Evolutionary conservation across 2,797 vertebrate species (phyloP).

Genomic region (Sebastes itinus): DNA sequence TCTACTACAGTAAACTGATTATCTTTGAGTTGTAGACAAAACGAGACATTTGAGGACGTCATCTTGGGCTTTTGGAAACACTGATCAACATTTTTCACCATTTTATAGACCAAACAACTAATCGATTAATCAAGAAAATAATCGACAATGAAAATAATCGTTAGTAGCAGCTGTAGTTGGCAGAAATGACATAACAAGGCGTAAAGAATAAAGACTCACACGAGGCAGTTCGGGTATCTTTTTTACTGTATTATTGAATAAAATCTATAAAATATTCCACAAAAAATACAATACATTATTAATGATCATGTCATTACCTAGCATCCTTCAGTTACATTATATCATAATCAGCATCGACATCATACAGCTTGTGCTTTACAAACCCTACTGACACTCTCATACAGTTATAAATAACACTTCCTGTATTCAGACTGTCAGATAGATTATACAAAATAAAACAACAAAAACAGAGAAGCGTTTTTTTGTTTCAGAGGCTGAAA

Average conservation of each 20-base stretch:
- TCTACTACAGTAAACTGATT: not conserved
- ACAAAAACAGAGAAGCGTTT: not conserved
- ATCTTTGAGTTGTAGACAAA: not conserved
- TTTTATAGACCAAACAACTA: too few species aligned
- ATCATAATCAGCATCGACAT: constrained; percentile 20
- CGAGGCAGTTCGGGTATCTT: not conserved
- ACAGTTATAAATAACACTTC: constrained; percentile 66
- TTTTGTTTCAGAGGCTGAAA: constrained; percentile 31
- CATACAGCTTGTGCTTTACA: constrained; percentile 58
- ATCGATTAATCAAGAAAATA: not conserved
- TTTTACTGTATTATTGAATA: constrained; percentile 64
- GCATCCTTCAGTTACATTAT: constrained; percentile 47
- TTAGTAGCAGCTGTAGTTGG: not conserved
- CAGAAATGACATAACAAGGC: not conserved
- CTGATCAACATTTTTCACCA: not conserved
- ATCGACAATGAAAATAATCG: not conserved
- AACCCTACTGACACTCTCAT: constrained; percentile 30
- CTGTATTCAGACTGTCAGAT: constrained; percentile 8
- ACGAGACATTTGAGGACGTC: not conserved
- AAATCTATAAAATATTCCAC: constrained; percentile 73
- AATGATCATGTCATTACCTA: constrained; percentile 27
- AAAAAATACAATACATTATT: constrained; percentile 66
- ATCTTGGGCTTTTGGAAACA: not conserved
- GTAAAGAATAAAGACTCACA: constrained; percentile 19
- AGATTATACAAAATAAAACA: not conserved